A percentile compares a stretch with the other conserved stretches of the same genome.
Evolutionary conservation across 2,888 invertebrate species (phyloP).

Genomic region (Agonum fuliginosum): DNA sequence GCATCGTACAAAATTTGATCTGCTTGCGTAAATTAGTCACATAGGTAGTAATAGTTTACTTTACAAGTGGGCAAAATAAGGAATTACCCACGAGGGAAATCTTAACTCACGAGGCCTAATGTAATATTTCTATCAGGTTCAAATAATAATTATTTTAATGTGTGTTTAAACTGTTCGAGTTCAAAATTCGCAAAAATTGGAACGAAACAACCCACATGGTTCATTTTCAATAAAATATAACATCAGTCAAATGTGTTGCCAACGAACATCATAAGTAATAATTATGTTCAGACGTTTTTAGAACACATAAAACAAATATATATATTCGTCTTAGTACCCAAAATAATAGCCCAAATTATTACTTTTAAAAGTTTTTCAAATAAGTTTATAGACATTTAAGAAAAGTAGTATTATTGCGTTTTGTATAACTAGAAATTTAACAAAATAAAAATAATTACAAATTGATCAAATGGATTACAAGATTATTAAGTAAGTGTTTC

Average conservation of each 20-base stretch:
- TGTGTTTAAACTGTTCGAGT: background rate
- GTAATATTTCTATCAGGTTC: too few relatives aligned
- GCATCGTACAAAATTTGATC: too few relatives aligned
- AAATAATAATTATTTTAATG: too few relatives aligned
- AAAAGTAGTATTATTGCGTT: background rate
- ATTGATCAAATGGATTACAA: too few relatives aligned
- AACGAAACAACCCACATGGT: background rate
- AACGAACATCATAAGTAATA: background rate
- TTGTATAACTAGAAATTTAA: too few relatives aligned
- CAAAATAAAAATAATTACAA: too few relatives aligned
- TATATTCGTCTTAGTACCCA: background rate
- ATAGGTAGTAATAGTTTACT: too few relatives aligned
- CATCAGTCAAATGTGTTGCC: background rate
- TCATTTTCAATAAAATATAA: background rate
- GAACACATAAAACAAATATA: constrained; percentile 21
- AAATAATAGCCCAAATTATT: background rate
- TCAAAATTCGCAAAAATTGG: background rate
- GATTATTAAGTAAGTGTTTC: too few relatives aligned
- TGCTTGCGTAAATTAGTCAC: too few relatives aligned
- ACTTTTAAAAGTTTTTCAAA: background rate
- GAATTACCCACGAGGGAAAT: too few relatives aligned
- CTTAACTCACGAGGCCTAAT: too few relatives aligned
- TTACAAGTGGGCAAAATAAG: too few relatives aligned
- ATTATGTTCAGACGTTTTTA: background rate
- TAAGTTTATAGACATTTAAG: background rate